A percentile compares a stretch with the other conserved stretches of the same genome.
Evolutionary conservation across 2,113 vertebrate genomes (phyloP).

Genomic region (Ivindomyrus marchei): DNA sequence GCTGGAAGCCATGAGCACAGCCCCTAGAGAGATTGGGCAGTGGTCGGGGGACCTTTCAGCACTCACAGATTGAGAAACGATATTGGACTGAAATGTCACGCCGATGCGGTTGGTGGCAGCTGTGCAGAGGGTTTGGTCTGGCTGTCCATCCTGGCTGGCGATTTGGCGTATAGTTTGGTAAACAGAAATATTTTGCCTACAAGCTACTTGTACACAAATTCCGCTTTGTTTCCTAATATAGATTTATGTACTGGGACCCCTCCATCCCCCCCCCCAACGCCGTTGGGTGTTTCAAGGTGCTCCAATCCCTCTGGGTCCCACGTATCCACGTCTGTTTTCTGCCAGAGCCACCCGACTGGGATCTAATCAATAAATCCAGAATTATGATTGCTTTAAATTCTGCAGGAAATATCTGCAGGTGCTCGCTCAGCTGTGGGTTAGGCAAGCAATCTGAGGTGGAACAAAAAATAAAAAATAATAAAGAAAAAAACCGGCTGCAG

Average conservation of each 20-base stretch:
- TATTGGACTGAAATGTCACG: constrained; percentile 16
- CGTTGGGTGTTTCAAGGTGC: not conserved
- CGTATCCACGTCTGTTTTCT: not conserved
- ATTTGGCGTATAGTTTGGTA: not conserved
- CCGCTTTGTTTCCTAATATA: not conserved
- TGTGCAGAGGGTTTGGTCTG: not conserved
- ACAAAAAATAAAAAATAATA: not conserved
- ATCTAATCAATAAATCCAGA: not conserved
- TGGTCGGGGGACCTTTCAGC: not conserved
- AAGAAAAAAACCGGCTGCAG: not conserved
- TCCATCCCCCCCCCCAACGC: not conserved
- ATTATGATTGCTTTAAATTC: not conserved
- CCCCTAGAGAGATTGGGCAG: not conserved
- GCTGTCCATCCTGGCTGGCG: not conserved
- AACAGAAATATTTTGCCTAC: not conserved
- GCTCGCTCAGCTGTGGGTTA: not conserved
- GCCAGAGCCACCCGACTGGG: not conserved
- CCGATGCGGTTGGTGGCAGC: not conserved
- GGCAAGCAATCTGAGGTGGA: not conserved
- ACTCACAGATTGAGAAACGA: constrained; percentile 13
- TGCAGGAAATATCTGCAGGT: not conserved
- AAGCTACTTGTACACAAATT: not conserved
- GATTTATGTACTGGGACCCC: not conserved
- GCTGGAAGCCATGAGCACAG: not conserved
- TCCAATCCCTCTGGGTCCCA: not conserved